Base-by-base conservation (phyloP, 2,888 invertebrate genomes). In the Caenorhabditis doughertyi region DNA sequence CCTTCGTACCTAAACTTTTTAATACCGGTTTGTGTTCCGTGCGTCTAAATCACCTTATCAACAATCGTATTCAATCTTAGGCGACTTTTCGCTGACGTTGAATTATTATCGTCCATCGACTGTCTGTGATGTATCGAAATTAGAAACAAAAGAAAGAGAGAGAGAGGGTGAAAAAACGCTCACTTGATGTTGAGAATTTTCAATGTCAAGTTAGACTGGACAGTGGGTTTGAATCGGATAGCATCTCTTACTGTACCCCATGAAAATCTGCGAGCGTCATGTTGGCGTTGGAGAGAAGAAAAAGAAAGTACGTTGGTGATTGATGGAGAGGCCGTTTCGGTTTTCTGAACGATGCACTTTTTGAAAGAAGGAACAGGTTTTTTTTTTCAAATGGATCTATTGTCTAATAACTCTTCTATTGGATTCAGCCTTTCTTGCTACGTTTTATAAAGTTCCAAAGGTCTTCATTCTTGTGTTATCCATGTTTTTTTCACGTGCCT, bases 211-310 rank as follows among this genome's bases (percentile, higher is more conserved):
- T 76, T 81, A 0, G 73, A 65, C 47, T 83, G 81, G 42, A 77
- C 72, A 21, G 79, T 51, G 16, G 84, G 77, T 62, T 83, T 82
- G 79, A 85, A 85, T 25, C 85, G 81, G 32, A 87, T 87, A 2
- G 86, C 86, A 60, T 87, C 86, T 23, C 84, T 53, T 11, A 87
- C 86, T 7, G 84, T 84, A 16, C 86, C 85, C 86, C 86, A 87
- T 4, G 86, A 87, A 39, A 87, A 87, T 16, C 86, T 35, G n/a
- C 86, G 21, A 0, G 85, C 83, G 67, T 87, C 86, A 58, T 84
- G 77, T 47, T 79, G 73, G 2, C 79, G 71, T 67, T 86, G 86
- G 8, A 86, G 68, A 5, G 68, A 67, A 1, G 86, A 73, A 42
- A 86, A 86, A 0, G 80, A 80, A 13, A 86, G 79, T 25, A 84